phyloP scores from a whole-genome alignment of 2,113 vertebrate species.

The Vireo altiloquus region DNA sequence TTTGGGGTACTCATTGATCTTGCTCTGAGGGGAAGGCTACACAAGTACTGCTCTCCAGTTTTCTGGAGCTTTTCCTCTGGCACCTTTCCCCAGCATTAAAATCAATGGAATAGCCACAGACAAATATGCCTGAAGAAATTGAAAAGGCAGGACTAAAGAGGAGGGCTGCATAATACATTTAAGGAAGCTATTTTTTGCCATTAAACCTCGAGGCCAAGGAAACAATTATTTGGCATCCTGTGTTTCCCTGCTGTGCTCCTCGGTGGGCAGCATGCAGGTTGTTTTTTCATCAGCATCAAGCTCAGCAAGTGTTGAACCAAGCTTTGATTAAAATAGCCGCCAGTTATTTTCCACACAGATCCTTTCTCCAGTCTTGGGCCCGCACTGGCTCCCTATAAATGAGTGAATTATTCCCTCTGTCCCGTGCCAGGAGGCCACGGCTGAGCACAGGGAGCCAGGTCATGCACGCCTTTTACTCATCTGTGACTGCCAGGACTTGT shows the following conservation, averaged over 20 bases:
- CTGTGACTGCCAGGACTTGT: neutral
- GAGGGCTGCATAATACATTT: neutral
- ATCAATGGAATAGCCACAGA: neutral
- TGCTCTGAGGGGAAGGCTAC: neutral
- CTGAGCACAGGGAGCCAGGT: accelerated
- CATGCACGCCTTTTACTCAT: neutral
- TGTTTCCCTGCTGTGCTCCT: neutral
- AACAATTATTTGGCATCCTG: neutral
- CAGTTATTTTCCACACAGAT: neutral
- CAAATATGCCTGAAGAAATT: neutral
- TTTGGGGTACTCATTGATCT: neutral
- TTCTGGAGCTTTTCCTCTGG: neutral
- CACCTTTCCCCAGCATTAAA: neutral
- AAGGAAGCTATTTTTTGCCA: neutral
- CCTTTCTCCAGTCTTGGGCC: neutral
- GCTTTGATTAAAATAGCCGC: neutral
- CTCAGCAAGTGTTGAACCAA: neutral
- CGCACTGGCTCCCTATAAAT: neutral
- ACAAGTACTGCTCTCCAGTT: neutral
- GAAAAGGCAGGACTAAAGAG: neutral
- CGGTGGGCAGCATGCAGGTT: neutral
- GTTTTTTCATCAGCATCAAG: neutral
- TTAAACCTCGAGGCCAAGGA: neutral
- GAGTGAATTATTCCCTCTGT: neutral
- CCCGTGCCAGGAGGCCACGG: accelerated